Evolutionary conservation across 2,113 vertebrate species (phyloP), one percentile per base, ranked within the genome.

Genomic region (Indicator maculatus): DNA sequence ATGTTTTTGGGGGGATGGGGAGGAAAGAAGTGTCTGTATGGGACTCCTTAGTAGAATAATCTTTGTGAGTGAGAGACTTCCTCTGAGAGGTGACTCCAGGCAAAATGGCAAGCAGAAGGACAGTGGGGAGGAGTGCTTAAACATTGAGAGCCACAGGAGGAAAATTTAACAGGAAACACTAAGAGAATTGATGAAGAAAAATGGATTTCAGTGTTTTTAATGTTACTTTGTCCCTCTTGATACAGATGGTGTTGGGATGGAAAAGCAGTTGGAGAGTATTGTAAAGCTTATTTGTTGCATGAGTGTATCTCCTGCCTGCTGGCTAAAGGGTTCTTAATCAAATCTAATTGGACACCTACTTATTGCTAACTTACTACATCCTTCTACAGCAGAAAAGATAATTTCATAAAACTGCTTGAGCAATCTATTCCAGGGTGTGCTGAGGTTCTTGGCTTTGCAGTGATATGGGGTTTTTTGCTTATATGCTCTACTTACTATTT

Each of bases 1-100:
- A n/a, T 28, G 58, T 2, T 4, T 53, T 17, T 3, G 3, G 5
- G 23, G 30, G 6, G 28, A 61, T 17, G 2, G 3, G 5, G 23
- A 26, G 6, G 24, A 61, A 12, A 6, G 11, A 50, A 71, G 7
- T 84, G 13, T 11, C 27, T 50, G 4, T 24, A 50, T 52, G 33
- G 20, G 9, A 45, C 21, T 75, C 44, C 11, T 16, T 63, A 55
- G 21, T 17, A 63, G 47, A 92, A 58, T 17, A 38, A 59, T 71
- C 38, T 79, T 30, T 8, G 15, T 21, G 53, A n/a, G 36, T 56
- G 53, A 92, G 38, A 60, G 13, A 52, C 72, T 66, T 90, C 17
- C 11, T 61, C 26, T 45, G 7, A 16, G 30, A 67, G 20, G 31
- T 92, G 33, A 31, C 14, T 60, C 12, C 31, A 69, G 15, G 31